A percentile compares a stretch with the other conserved stretches of the same genome.
Evolutionary conservation across 2,113 vertebrate genomes (phyloP).

Genomic region (Taurulus bubalis): DNA sequence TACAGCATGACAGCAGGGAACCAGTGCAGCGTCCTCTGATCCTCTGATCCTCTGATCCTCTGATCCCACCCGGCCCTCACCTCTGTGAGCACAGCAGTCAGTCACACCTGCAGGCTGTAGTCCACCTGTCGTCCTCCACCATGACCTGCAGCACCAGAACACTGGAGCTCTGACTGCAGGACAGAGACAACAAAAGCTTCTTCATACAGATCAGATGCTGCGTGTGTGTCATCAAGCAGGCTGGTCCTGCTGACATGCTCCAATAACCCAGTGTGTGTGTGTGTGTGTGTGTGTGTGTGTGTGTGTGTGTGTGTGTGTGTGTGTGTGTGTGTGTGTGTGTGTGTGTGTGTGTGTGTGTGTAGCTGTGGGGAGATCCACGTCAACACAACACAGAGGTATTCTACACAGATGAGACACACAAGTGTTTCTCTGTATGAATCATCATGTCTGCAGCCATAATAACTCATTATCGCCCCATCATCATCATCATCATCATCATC

Average conservation of each 20-base stretch:
- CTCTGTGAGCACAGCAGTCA: no score
- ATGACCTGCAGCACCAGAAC: slow-evolving; percentile 39
- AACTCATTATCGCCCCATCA: no score
- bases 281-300: slow-evolving; percentile 6
- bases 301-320: slow-evolving; percentile 19
- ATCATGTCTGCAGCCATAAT: no score
- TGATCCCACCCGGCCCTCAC: no score
- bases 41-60: no score
- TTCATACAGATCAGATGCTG: slow-evolving; percentile 51
- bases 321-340: slow-evolving; percentile 5
- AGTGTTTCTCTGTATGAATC: no score
- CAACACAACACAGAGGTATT: no score
- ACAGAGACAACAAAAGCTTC: slow-evolving; percentile 29
- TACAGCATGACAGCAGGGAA: slow-evolving; percentile 39
- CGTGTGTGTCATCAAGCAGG: slow-evolving; percentile 66
- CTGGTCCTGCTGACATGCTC: slow-evolving; percentile 65
- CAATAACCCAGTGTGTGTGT: slow-evolving; percentile 41
- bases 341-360: background rate
- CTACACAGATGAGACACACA: no score
- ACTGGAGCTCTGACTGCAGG: slow-evolving; percentile 58
- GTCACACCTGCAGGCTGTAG: background rate
- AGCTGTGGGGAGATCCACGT: no score
- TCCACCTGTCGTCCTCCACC: background rate
- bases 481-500: no score
- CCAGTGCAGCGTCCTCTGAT: slow-evolving; percentile 18